Base-by-base conservation (phyloP, 2,797 vertebrate species). In the Phyllotis vaccarum region DNA sequence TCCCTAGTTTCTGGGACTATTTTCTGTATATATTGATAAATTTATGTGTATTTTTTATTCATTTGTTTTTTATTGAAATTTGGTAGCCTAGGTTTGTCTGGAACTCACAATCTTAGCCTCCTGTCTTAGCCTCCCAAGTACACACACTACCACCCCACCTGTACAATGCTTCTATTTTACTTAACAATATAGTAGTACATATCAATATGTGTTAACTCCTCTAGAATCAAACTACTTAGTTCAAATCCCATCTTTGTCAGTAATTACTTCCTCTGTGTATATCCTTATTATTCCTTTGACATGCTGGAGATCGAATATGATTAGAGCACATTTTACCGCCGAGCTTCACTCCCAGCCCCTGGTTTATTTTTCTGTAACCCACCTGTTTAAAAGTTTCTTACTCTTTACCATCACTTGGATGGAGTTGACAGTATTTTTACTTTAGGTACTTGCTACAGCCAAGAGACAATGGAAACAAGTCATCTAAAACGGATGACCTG, bases 361-460 rank as follows among this genome's bases (percentile, higher is more conserved):
- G 22, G 11, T 72, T 68, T 86, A 0, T 62, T 75, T 86, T 70
- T 86, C 54, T 9, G 34, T 46, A 83, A 17, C 54, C 37, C 93
- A 76, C 54, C 56, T 29, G 66, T 93, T 97, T 22, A 43, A 29
- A 70, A 16, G 13, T 43, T 81, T 93, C 6, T 11, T 83, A n/a
- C 58, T 82, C 8, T 11, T 79, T 89, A 27, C 49, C 54, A 52
- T 64, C 11, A 40, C 31, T 56, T 86, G 90, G n/a, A 58, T 86
- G 90, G n/a, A 58, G 52, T 83, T 83, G 17, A 78, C 74, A 95
- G 0, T 97, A 66, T 43, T 94, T 97, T 96, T 91, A 89, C 66
- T 96, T 89, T 89, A 99, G 99, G 99, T 99, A 99, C 98, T 99
- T 99, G 95, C 99, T 99, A 80, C 99, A 99, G 92, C 99, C 99